Evolutionary conservation across 2,888 invertebrate species (phyloP), one percentile per base, ranked within the genome.

Genomic region (Troides aeacus): DNA sequence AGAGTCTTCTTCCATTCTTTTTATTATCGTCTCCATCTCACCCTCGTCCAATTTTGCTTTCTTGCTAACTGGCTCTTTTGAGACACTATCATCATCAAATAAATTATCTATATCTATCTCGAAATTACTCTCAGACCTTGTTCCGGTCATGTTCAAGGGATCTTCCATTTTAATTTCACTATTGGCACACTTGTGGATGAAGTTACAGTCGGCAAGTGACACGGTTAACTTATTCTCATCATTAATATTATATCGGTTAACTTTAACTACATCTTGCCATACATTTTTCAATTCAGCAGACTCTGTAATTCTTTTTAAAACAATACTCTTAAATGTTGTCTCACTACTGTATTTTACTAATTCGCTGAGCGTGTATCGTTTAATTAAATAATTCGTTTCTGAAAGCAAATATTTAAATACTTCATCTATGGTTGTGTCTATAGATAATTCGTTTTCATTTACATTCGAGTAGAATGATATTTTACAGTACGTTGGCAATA

Each of bases 91-190:
- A 24, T 74, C 74, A 58, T 81, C 83, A 73, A 86, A 85, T 58
- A 88, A 72, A 21, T 81, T 77, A 58, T 90, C 86, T 17, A 88
- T 79, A 72, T 89, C 86, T 18, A 90, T 78, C 72, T 90, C 89
- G 68, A 90, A 89, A 75, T 88, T 86, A 64, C 73, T 80, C 74
- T 79, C 70, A 70, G 72, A 15, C 76, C 72, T 67, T 21, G 21
- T 65, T 61, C 24, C 36, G 68, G 72, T 77, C n/a, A 69, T 62
- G 42, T 24, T 64, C 62, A 62, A 72, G 58, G 68, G 71, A 62
- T 62, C 67, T 42, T 72, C 30, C 63, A 50, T 18, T 71, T 68
- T 36, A 73, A 68, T 10, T 66, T 70, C 70, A 64, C 70, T 73
- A 65, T 77, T 74, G 3, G 80, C 30, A 74, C 88, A 88, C 78